Conservation (phyloP, 2,797 vertebrate species). For the Paedocypris micromegethes region DNA sequence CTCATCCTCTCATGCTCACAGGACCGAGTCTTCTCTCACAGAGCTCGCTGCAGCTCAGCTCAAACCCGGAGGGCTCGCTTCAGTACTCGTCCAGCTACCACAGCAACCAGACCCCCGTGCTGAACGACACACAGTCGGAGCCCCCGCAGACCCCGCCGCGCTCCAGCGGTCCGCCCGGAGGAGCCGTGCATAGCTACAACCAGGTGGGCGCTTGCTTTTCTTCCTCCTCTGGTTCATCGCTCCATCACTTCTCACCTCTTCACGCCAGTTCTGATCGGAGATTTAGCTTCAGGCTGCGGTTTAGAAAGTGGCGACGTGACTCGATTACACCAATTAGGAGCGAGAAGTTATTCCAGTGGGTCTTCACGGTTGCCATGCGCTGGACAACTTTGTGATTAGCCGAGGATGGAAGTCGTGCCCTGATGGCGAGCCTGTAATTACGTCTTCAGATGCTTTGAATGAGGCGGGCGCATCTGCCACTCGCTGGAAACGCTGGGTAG, state of each 20-base stretch:
- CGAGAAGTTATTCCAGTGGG: background rate
- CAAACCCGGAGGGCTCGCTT: constrained; percentile 95
- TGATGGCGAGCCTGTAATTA: constrained; percentile 54
- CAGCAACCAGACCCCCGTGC: constrained; percentile 96
- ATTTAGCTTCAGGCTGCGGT: constrained; percentile 19
- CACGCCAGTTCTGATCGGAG: background rate
- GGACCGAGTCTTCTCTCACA: constrained; percentile 94
- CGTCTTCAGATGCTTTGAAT: constrained; percentile 49
- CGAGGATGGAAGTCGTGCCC: constrained; percentile 25
- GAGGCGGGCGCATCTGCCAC: constrained; percentile 39
- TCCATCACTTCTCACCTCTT: constrained; percentile 2
- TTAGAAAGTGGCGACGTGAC: constrained; percentile 16
- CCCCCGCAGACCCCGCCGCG: constrained; percentile 57
- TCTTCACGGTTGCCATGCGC: background rate
- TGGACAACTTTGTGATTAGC: constrained; percentile 18
- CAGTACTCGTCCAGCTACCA: constrained; percentile 98
- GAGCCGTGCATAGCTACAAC: constrained; percentile 90
- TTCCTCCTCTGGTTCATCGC: constrained; percentile 1
- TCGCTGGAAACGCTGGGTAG: constrained; percentile 49
- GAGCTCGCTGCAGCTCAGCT: constrained; percentile 96
- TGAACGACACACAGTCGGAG: constrained; percentile 82
- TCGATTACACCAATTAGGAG: constrained; percentile 18
- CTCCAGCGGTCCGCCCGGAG: constrained; percentile 78
- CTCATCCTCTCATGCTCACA: constrained; percentile 56
- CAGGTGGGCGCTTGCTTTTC: constrained; percentile 77